Base-by-base conservation (phyloP, 2,113 vertebrate species). In the Dromas ardeola region DNA sequence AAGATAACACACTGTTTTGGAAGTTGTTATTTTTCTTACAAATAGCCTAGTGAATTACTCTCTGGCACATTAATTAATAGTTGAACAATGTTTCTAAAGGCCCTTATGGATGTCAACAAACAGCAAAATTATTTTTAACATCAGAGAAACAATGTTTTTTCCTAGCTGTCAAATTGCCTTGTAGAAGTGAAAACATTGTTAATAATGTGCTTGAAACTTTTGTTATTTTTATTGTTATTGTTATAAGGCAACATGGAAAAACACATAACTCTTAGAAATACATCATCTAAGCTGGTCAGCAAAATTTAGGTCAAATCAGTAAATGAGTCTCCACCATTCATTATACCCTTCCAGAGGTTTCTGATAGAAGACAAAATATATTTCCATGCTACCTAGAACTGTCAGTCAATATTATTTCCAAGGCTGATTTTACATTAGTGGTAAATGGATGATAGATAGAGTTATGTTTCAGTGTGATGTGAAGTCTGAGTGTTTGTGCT, bases 381-480 rank as follows among this genome's bases (percentile, higher is more conserved):
- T 92, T 90, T 97, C 15, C 21, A 53, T 73, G 32, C 8, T 86
- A 47, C 50, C 18, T 80, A 66, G 10, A 81, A 40, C 21, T 85
- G 21, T 62, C 56, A 78, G 29, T 90, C 80, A 95, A 15, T 93
- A 74, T 76, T 92, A 71, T 90, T 96, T 92, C 36, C 26, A 86
- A 79, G 27, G 15, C 2, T 78, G 47, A 80, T 82, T 97, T 96
- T 93, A 42, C 5, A 22, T 85, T 94, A 85, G 12, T 70, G 9
- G 10, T 40, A 94, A 65, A 82, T 45, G 8, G 52, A 53, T 73
- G 50, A 50, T n/a, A 42, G 7, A 52, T 3, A n/a, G 21, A 67
- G 11, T 43, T 83, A 40, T 1, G 19, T 34, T 69, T 66, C n/a
- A 40, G 7, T 45, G 16, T 32, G 2, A 19, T 55, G 5, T 14